Percentiles rank a stretch among this genome's conserved stretches.
Conservation (phyloP, 2,797 vertebrate genomes). For the Ceyx erithaca region DNA sequence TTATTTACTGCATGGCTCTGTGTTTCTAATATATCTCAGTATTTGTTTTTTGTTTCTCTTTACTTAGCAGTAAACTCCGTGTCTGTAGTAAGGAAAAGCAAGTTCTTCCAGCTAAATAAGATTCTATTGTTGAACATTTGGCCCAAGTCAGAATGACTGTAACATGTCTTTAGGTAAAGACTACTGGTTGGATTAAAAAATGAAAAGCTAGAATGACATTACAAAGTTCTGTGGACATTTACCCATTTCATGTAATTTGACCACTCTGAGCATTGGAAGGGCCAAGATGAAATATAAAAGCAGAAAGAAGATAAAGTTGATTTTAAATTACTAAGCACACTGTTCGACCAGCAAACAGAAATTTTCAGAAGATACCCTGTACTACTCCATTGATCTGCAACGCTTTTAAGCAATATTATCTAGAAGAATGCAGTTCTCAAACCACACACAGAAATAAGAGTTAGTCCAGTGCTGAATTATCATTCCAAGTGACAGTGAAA, state of each 20-base stretch:
- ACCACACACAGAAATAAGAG: neutral
- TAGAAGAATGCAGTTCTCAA: neutral
- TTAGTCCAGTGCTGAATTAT: neutral
- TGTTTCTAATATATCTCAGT: neutral
- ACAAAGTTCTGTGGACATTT: neutral
- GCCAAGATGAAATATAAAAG: neutral
- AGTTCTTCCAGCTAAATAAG: neutral
- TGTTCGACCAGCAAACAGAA: neutral
- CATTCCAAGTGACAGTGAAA: neutral
- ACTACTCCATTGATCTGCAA: neutral
- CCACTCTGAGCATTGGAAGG: neutral
- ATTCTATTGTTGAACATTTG: neutral
- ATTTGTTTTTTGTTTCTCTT: neutral
- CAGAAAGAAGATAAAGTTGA: neutral
- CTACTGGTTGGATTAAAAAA: neutral
- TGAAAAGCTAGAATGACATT: neutral
- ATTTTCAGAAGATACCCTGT: neutral
- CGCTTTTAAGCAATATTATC: neutral
- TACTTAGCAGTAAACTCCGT: neutral
- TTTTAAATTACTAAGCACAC: neutral
- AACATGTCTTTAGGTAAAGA: neutral
- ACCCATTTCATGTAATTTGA: neutral
- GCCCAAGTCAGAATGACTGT: neutral
- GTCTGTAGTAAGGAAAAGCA: neutral
- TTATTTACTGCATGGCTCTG: neutral